Conservation (phyloP, 2,113 vertebrate genomes). For the Jacana jacana region DNA sequence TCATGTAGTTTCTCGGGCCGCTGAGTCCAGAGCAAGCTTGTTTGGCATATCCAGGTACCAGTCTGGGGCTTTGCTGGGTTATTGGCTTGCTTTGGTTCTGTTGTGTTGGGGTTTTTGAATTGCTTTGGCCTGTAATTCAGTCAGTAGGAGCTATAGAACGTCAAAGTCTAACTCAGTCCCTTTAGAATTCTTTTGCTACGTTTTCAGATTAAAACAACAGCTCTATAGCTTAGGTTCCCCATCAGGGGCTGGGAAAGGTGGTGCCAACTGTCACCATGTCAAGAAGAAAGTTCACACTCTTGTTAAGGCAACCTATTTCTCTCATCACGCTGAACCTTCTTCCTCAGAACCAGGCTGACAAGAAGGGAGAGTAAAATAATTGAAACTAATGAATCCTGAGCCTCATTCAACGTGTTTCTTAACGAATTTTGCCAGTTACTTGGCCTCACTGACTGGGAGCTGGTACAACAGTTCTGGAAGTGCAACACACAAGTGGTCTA, state of each 20-base stretch:
- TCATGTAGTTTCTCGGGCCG: neutral
- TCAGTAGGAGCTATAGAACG: neutral
- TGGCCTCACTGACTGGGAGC: neutral
- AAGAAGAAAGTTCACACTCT: neutral
- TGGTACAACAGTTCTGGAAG: neutral
- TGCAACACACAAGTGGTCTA: neutral
- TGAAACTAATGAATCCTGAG: neutral
- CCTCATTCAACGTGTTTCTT: neutral
- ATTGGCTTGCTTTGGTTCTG: neutral
- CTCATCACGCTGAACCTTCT: neutral
- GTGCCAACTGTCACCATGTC: neutral
- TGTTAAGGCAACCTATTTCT: conserved; percentile 30
- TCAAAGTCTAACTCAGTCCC: neutral
- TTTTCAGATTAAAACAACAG: neutral
- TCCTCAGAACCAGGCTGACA: neutral
- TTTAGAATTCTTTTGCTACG: neutral
- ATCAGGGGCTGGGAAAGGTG: neutral
- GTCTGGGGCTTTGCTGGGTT: neutral
- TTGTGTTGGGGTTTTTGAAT: neutral
- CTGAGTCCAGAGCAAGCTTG: neutral
- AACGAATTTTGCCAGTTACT: neutral
- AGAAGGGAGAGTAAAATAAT: neutral
- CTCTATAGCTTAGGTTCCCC: neutral
- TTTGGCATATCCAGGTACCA: neutral
- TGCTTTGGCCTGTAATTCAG: neutral